Percentiles rank a stretch among this genome's conserved stretches.
Conservation (phyloP, 2,113 vertebrate genomes). For the Brienomyrus longianalis region DNA sequence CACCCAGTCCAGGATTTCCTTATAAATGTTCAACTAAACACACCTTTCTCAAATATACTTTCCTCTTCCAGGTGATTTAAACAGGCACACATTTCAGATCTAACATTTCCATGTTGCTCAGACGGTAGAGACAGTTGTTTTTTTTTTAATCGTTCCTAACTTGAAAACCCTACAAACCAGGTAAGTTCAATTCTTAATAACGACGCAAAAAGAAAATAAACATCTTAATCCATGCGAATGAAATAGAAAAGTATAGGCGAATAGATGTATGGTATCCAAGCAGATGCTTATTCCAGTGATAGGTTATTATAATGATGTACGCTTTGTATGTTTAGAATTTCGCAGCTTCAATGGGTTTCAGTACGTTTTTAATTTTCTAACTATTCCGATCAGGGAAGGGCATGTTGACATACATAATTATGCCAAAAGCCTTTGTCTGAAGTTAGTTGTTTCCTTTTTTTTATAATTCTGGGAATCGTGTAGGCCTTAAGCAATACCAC, state of each 20-base stretch:
- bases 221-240: neutral
- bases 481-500: neutral
- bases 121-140: neutral
- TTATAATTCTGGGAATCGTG: neutral
- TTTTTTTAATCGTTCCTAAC: neutral
- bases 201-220: neutral
- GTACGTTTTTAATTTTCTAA: neutral
- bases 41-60: slow-evolving; percentile 72
- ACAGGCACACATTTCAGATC: slow-evolving; percentile 29
- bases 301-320: neutral
- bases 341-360: neutral
- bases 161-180: neutral
- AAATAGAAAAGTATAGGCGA: neutral
- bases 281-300: neutral
- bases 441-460: neutral
- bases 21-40: slow-evolving; percentile 66
- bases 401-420: neutral
- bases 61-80: slow-evolving; percentile 57
- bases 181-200: slow-evolving; percentile 5
- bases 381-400: neutral
- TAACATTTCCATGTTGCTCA: neutral
- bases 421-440: neutral
- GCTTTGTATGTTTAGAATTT: neutral
- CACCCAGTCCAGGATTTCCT: slow-evolving; percentile 68
- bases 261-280: neutral